Percentiles rank a stretch among this genome's conserved stretches.
Conservation (phyloP, 2,888 invertebrate genomes). For the Drosophila setosimentum region DNA sequence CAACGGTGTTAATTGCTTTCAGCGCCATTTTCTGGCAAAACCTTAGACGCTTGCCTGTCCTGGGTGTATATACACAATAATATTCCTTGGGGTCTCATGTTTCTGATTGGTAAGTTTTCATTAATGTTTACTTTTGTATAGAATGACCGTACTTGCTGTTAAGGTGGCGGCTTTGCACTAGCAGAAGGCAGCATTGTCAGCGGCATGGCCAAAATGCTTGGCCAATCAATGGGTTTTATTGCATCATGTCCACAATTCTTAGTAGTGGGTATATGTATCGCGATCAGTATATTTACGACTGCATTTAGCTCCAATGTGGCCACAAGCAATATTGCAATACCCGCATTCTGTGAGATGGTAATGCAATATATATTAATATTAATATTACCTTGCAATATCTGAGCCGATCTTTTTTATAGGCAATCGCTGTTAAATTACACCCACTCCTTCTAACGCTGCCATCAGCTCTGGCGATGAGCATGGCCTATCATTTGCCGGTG, state of each 20-base stretch:
- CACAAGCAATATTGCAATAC: conserved; percentile 93
- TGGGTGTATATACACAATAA: conserved; percentile 93
- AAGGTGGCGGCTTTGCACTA: conserved; percentile 94
- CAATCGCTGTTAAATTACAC: conserved; percentile 89
- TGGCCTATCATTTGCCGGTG: conserved; percentile 96
- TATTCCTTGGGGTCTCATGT: conserved; percentile 94
- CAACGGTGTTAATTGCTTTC: not conserved
- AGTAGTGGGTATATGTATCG: conserved; percentile 90
- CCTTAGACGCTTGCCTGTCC: conserved; percentile 88
- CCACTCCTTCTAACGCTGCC: conserved; percentile 95
- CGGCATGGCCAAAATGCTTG: conserved; percentile 91
- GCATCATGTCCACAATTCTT: conserved; percentile 86
- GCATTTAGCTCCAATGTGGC: conserved; percentile 93
- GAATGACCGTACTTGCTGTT: not conserved
- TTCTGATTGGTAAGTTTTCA: conserved; percentile 89
- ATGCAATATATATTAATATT: not conserved
- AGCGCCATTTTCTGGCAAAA: conserved; percentile 79
- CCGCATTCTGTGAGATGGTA: conserved; percentile 91
- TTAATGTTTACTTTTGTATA: not conserved
- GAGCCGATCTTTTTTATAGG: conserved; percentile 85
- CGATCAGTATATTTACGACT: conserved; percentile 90
- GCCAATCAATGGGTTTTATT: conserved; percentile 88
- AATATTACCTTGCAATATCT: not conserved
- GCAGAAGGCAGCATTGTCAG: conserved; percentile 93
- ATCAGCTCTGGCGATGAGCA: conserved; percentile 93